These are phyloP conservation scores for Pseudobourletiella spinata DNA, from an alignment of 1,140 invertebrate genomes.

Conservation along the genomic window DNA sequence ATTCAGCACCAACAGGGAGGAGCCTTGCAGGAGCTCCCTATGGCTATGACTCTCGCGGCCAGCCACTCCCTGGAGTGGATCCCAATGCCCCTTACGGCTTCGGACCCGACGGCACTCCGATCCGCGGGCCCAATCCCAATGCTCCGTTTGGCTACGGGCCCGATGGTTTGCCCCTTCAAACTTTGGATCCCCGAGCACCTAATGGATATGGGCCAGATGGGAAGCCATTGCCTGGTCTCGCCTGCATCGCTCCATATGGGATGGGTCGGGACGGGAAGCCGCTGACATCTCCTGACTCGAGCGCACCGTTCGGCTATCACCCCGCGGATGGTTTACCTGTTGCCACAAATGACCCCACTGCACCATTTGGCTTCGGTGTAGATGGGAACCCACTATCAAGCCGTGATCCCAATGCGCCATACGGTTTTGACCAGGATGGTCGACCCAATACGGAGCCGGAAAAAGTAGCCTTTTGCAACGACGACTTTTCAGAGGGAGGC, in stretches of 20 bases:
- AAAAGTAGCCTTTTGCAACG: slow-evolving; percentile 1
- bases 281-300: not conserved
- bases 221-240: not conserved
- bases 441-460: not conserved
- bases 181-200: not conserved
- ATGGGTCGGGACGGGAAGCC: not conserved
- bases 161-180: not conserved
- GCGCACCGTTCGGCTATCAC: slow-evolving; percentile 3
- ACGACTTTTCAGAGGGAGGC: too few species aligned
- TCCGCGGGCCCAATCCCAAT: not conserved
- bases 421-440: not conserved
- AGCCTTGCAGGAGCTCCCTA: not conserved
- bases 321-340: not conserved
- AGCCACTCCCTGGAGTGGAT: not conserved
- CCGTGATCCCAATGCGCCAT: not conserved
- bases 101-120: not conserved
- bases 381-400: not conserved
- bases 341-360: slow-evolving; percentile 6
- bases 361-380: not conserved
- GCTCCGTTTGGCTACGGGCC: slow-evolving; percentile 2
- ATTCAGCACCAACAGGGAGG: too few species aligned
- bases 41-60: not conserved
- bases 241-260: not conserved
- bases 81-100: not conserved
- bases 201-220: slow-evolving; percentile 4